Evolutionary conservation across 2,113 vertebrate genomes (phyloP), one percentile per base, ranked within the genome.

Genomic region (Isurus oxyrinchus): DNA sequence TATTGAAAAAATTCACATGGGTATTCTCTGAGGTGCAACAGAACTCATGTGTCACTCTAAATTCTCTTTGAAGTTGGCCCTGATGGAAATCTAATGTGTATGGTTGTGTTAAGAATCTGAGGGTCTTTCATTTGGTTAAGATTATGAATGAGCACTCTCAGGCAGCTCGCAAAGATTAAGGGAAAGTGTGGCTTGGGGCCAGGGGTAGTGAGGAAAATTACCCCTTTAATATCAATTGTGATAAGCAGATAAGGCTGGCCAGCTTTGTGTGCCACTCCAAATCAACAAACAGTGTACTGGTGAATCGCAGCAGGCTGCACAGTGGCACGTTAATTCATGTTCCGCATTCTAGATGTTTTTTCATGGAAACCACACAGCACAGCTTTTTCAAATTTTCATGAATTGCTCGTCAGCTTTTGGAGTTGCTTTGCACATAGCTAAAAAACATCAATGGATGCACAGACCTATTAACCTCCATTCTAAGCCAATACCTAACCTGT

Each of bases 11-110:
- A 97, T 96, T 96, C 97, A 97, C 97, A 97, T 49, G 0, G 96
- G 97, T 96, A 97, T 97, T 96, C 96, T 98, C 97, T 95, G 97
- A 97, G 98, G 98, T 98, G 98, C 97, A n/a, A 88, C 95, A 94
- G 96, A 96, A 97, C 97, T 97, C 97, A 96, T 96, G 44, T 96
- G 97, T 96, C 97, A 55, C 96, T 86, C 96, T 96, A 69, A 86
- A 31, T 87, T 79, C 84, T 96, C 98, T 99, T 98, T 98, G 98
- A 98, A 98, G 98, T 97, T 97, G 97, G 97, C 97, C 96, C 67
- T 72, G 66, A 95, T 95, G 66, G 27, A 95, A 95, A 95, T 97
- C 97, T 96, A 96, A 97, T 97, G 97, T 97, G 98, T 97, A 96
- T 95, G 84, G 86, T 97, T 49, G 88, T 97, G 96, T 96, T 97